Evolutionary conservation across 2,113 vertebrate species (phyloP).

Genomic region (Gobiocypris rarus): DNA sequence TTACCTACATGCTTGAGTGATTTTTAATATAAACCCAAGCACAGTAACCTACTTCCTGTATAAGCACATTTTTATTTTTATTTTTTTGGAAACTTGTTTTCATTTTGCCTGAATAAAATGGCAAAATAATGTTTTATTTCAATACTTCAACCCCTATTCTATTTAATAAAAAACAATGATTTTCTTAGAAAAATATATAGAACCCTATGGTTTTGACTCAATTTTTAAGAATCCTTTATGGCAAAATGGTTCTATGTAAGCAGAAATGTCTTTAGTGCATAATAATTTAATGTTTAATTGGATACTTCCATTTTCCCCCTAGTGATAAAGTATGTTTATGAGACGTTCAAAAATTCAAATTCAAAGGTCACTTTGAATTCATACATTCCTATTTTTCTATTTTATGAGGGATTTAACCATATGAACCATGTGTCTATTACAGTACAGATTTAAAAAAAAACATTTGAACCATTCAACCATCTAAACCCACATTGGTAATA

Average conservation of each 20-base stretch:
- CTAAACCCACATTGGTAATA: neutral
- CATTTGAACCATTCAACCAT: neutral
- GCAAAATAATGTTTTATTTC: no score
- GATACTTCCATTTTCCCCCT: no score
- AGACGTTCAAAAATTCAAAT: no score
- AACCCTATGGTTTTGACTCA: no score
- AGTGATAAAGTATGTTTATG: no score
- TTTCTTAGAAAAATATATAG: neutral
- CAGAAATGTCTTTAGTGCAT: no score
- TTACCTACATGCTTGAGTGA: constrained; percentile 18
- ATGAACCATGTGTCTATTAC: neutral
- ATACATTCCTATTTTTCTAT: neutral
- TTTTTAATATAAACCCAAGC: constrained; percentile 10
- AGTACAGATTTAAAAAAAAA: neutral
- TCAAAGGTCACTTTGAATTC: neutral
- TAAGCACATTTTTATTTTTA: neutral
- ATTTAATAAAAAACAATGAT: neutral
- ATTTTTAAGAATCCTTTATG: no score
- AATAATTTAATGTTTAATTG: no score
- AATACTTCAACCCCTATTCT: neutral
- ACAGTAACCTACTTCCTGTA: constrained; percentile 24
- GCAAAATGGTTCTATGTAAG: no score
- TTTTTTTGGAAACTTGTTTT: neutral
- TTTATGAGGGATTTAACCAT: neutral
- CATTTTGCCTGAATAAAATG: neutral